Conservation (phyloP, 2,113 vertebrate species). For the Laterallus jamaicensis region DNA sequence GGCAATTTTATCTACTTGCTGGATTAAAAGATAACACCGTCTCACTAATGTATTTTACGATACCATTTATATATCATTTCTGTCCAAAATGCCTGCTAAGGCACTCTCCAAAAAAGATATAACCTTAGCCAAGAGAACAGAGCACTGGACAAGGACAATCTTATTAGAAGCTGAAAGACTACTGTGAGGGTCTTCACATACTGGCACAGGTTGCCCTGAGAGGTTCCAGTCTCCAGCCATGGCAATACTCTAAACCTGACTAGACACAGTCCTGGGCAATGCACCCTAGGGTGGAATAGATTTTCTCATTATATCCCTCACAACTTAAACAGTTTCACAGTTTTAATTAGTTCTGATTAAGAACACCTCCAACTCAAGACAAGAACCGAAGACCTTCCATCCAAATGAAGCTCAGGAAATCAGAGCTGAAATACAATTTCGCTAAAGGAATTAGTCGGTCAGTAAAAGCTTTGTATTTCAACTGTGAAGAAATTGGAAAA, state of each 20-base stretch:
- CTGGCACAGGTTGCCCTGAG: not conserved
- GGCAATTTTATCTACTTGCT: not conserved
- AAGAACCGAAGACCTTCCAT: not conserved
- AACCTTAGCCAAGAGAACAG: not conserved
- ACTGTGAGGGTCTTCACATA: not conserved
- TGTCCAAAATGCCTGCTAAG: not conserved
- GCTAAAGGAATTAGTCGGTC: not conserved
- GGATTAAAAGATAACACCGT: not conserved
- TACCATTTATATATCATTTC: not conserved
- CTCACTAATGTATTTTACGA: not conserved
- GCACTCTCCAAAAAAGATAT: not conserved
- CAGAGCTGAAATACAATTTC: not conserved
- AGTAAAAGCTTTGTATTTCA: not conserved
- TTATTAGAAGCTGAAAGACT: not conserved
- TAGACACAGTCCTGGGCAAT: not conserved
- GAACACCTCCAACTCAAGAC: not conserved
- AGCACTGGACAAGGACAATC: not conserved
- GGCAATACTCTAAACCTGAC: not conserved
- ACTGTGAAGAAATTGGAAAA: not conserved
- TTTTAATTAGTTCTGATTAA: not conserved
- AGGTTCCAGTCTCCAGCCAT: rapidly evolving
- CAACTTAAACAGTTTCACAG: not conserved
- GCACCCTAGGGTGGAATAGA: rapidly evolving
- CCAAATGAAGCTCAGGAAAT: not conserved
- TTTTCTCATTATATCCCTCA: not conserved